A percentile compares a stretch with the other conserved stretches of the same genome.
These are phyloP conservation scores for Sebastes itinus DNA, from an alignment of 2,797 vertebrate genomes.

Conservation along the genomic window DNA sequence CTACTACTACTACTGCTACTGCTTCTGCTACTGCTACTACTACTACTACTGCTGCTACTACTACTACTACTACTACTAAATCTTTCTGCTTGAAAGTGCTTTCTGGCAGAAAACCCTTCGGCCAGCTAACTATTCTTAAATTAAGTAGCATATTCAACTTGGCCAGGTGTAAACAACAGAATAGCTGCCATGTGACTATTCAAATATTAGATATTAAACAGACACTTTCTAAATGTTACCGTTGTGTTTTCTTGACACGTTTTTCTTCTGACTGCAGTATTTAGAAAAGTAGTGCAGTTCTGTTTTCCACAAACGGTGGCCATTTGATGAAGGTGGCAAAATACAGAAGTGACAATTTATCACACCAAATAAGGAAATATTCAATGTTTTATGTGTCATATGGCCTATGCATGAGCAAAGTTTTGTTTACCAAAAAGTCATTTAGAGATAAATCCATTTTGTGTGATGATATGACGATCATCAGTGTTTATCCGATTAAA, in stretches of 20 bases:
- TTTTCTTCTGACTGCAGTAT: not conserved
- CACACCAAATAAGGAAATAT: not conserved
- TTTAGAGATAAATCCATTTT: not conserved
- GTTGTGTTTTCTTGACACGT: not conserved
- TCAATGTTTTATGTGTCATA: not conserved
- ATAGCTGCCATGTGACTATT: too few species aligned
- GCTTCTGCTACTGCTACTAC: fast-evolving
- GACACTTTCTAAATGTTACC: not conserved
- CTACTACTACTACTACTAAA: too few species aligned
- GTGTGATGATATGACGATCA: not conserved
- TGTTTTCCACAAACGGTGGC: not conserved
- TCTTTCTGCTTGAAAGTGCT: too few species aligned
- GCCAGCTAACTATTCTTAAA: too few species aligned
- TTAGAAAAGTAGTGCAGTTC: not conserved
- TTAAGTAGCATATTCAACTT: too few species aligned
- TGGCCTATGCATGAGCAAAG: not conserved
- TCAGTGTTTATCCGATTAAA: not conserved
- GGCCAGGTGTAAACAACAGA: too few species aligned
- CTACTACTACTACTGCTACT: fast-evolving
- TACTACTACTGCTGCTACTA: fast-evolving
- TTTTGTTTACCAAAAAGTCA: not conserved
- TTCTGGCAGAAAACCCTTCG: too few species aligned
- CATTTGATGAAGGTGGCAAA: too few species aligned
- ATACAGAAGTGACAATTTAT: too few species aligned
- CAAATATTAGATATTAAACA: too few species aligned